Percentiles rank a stretch among this genome's conserved stretches.
Evolutionary conservation across 2,113 vertebrate genomes (phyloP).

Genomic region (Chiloscyllium plagiosum): DNA sequence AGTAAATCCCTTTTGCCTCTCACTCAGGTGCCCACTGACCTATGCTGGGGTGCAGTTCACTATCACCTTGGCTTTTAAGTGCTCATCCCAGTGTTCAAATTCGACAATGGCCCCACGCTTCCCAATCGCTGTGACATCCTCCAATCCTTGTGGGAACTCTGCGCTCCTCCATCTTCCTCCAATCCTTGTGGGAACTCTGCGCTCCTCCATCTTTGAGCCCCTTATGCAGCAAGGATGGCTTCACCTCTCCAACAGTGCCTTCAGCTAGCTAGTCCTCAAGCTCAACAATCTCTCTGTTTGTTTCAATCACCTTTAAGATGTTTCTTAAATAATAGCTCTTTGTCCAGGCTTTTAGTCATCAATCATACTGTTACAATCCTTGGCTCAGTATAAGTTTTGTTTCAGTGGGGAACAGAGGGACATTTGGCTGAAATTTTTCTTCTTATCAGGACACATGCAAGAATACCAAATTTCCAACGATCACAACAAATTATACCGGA

Average conservation of each 20-base stretch:
- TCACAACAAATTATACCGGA: no score
- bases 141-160: background rate
- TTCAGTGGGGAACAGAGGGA: background rate
- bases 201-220: background rate
- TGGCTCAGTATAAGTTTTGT: background rate
- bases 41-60: background rate
- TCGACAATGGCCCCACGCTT: background rate
- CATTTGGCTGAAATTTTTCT: no score
- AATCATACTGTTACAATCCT: background rate
- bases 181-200: background rate
- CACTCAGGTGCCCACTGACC: background rate
- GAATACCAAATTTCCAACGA: no score
- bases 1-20: background rate
- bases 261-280: background rate
- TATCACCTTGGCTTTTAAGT: background rate
- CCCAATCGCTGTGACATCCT: background rate
- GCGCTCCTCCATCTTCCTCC: background rate
- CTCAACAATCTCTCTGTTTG: background rate
- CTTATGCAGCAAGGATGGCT: background rate
- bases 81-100: background rate
- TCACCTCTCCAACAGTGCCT: background rate
- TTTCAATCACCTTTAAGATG: background rate
- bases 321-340: background rate
- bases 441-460: no score
- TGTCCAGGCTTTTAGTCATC: background rate